These are phyloP conservation scores for Eutrigla gurnardus DNA, from an alignment of 2,797 vertebrate genomes.

Conservation along the genomic window DNA sequence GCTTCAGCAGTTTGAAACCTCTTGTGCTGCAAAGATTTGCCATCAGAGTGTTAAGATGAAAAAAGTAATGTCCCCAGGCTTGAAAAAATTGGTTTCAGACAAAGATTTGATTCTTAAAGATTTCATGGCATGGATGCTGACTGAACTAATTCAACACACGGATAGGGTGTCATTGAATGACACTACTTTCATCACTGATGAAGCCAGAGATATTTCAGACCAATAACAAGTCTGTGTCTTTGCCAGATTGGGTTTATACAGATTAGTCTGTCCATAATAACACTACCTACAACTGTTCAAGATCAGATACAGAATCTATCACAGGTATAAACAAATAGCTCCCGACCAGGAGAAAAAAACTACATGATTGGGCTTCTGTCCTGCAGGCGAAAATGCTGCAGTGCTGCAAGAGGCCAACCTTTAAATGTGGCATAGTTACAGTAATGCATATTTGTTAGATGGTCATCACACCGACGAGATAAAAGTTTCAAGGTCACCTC, in stretches of 20 bases:
- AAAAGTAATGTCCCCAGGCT: slow-evolving; percentile 27
- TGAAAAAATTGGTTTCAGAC: slow-evolving; percentile 26
- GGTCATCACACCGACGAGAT: not conserved
- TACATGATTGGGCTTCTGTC: not conserved
- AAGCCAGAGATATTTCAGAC: slow-evolving; percentile 18
- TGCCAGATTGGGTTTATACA: slow-evolving; percentile 11
- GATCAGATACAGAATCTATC: slow-evolving; percentile 27
- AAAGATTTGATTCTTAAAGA: slow-evolving; percentile 41
- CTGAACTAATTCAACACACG: slow-evolving; percentile 29
- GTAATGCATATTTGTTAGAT: not conserved
- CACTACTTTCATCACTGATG: slow-evolving; percentile 20
- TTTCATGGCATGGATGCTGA: slow-evolving; percentile 17
- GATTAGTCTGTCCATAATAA: slow-evolving; percentile 24
- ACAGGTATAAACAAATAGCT: slow-evolving; percentile 13
- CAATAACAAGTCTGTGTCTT: slow-evolving; percentile 17
- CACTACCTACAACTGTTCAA: slow-evolving; percentile 18
- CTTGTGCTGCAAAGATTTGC: slow-evolving; percentile 22
- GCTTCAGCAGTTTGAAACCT: slow-evolving; percentile 27
- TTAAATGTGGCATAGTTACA: not conserved
- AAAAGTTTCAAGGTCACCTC: not conserved
- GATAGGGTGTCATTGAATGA: slow-evolving; percentile 29
- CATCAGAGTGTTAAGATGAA: slow-evolving; percentile 28
- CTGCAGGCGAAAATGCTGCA: not conserved
- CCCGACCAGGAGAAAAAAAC: slow-evolving; percentile 6
- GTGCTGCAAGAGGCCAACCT: not conserved